Conservation (phyloP, 1,140 invertebrate species). For the Elymnias hypermnestra region DNA sequence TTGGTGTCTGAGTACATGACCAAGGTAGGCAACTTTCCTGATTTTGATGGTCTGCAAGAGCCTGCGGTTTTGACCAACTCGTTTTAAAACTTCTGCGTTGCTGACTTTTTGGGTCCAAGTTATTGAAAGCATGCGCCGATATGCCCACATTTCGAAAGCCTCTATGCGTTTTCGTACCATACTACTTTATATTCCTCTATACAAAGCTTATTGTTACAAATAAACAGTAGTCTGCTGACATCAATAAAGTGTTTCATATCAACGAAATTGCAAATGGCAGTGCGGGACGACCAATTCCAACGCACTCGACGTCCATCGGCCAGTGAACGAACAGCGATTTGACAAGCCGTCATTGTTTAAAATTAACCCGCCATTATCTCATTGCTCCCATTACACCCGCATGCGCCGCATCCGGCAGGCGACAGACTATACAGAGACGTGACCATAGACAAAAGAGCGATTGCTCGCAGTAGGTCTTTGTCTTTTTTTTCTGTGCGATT, state of each 20-base stretch:
- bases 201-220: too few relatives aligned
- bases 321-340: slow-evolving; percentile 28
- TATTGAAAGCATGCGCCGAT: too few relatives aligned
- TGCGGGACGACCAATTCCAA: slow-evolving; percentile 27
- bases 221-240: too few relatives aligned
- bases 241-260: background rate
- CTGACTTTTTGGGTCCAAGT: too few relatives aligned
- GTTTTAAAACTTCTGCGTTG: too few relatives aligned
- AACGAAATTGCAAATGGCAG: slow-evolving; percentile 33
- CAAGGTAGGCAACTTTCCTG: too few relatives aligned
- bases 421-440: slow-evolving; percentile 35
- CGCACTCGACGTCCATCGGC: slow-evolving; percentile 30
- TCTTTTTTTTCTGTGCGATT: slow-evolving; percentile 21
- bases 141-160: too few relatives aligned
- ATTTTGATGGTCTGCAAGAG: too few relatives aligned
- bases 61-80: too few relatives aligned
- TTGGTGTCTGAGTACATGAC: too few relatives aligned
- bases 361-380: slow-evolving; percentile 49
- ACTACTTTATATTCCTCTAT: too few relatives aligned
- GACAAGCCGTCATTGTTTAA: slow-evolving; percentile 42
- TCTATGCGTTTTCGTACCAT: too few relatives aligned
- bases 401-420: slow-evolving; percentile 52
- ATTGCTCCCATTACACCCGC: slow-evolving; percentile 59
- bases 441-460: slow-evolving; percentile 52
- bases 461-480: slow-evolving; percentile 37